Evolutionary conservation across 1,140 invertebrate genomes (phyloP).

Genomic region (Drosophila arawakana): DNA sequence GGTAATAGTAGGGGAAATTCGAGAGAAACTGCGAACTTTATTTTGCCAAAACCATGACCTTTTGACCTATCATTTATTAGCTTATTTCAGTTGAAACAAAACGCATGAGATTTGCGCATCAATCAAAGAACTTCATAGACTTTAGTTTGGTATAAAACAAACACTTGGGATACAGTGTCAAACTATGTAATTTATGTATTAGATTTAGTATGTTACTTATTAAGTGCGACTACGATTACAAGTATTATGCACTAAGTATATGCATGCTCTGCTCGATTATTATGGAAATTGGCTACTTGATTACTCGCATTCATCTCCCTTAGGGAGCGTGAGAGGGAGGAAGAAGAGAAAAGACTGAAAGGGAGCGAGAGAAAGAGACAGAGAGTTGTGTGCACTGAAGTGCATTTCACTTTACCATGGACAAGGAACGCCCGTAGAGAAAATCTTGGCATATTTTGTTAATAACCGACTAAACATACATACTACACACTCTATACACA

Average conservation of each 20-base stretch:
- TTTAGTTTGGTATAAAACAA: constrained; percentile 28
- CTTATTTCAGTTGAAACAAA: not conserved
- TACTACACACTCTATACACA: not conserved
- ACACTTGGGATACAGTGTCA: constrained; percentile 35
- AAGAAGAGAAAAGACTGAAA: no score
- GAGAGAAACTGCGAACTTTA: constrained; percentile 29
- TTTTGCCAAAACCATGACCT: constrained; percentile 28
- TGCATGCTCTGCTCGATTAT: constrained; percentile 17
- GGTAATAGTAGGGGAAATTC: constrained; percentile 20
- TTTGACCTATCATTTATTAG: constrained; percentile 21
- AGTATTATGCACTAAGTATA: constrained; percentile 7
- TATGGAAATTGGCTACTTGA: constrained; percentile 53
- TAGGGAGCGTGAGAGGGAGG: no score
- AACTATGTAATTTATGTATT: constrained; percentile 55
- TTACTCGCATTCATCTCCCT: not conserved
- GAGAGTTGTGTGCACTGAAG: constrained; percentile 21
- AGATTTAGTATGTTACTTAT: constrained; percentile 19
- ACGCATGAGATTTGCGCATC: constrained; percentile 26
- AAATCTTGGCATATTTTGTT: constrained; percentile 33
- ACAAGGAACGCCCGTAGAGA: constrained; percentile 47
- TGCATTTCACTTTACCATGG: constrained; percentile 43
- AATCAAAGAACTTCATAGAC: constrained; percentile 68
- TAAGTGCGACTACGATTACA: constrained; percentile 10
- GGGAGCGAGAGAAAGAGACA: no score
- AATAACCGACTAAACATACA: constrained; percentile 3